phyloP scores from a whole-genome alignment of 2,888 invertebrate species.

The Caenorhabditis afra region DNA sequence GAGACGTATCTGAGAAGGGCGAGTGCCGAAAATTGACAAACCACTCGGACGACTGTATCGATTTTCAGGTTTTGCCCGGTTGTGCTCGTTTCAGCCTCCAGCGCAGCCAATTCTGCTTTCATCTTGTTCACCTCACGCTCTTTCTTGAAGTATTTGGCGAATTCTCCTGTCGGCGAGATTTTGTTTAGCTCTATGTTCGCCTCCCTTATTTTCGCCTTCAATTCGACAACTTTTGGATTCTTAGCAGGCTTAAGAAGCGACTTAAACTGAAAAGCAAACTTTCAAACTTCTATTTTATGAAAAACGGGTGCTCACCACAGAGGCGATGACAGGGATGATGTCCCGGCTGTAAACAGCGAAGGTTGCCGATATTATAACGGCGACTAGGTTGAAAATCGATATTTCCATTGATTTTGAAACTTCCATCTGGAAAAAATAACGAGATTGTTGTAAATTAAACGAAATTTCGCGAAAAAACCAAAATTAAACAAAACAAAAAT shows the following conservation, averaged over 20 bases:
- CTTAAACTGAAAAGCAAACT: conserved; percentile 34
- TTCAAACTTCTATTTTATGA: background rate
- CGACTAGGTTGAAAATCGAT: conserved; percentile 46
- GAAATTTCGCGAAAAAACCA: conserved; percentile 1
- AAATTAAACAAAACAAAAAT: conserved; percentile 8
- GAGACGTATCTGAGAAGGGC: conserved; percentile 45
- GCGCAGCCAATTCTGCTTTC: conserved; percentile 41
- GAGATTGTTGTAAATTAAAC: no score
- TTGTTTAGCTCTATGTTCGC: conserved; percentile 27
- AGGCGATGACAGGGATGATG: conserved; percentile 24
- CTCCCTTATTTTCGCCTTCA: conserved; percentile 21
- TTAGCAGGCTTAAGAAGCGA: conserved; percentile 1
- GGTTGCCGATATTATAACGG: conserved; percentile 45
- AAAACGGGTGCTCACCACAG: conserved; percentile 4
- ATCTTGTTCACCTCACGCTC: conserved; percentile 60
- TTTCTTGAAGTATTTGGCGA: conserved; percentile 65
- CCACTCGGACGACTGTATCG: conserved; percentile 34
- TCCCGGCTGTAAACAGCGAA: conserved; percentile 47
- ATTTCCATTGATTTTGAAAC: conserved; percentile 18
- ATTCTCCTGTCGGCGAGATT: conserved; percentile 63
- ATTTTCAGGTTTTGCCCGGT: conserved; percentile 50
- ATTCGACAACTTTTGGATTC: no score
- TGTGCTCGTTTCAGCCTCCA: conserved; percentile 32
- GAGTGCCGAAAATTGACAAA: conserved; percentile 31
- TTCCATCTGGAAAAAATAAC: conserved; percentile 40